Evolutionary conservation across 2,888 invertebrate species (phyloP).

Genomic region (Hypsopygia costalis): DNA sequence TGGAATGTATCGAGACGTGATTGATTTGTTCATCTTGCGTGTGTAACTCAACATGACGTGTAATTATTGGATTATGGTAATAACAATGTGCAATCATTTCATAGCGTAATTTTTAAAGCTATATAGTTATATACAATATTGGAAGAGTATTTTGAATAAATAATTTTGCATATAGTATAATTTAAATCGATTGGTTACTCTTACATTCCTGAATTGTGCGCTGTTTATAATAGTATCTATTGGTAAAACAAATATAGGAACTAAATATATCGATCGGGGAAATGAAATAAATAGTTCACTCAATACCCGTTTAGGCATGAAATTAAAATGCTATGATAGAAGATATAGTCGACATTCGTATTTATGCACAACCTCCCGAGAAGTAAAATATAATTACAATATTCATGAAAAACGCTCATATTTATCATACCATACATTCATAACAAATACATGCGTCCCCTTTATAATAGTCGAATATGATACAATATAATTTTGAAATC

Average conservation of each 20-base stretch:
- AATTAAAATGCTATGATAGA: background rate
- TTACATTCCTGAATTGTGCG: constrained; percentile 41
- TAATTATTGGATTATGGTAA: constrained; percentile 28
- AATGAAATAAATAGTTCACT: too few relatives aligned
- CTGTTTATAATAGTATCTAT: constrained; percentile 27
- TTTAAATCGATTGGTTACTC: background rate
- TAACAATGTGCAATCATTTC: constrained; percentile 31
- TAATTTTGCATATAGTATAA: constrained; percentile 22
- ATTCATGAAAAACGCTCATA: constrained; percentile 50
- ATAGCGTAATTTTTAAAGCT: constrained; percentile 31
- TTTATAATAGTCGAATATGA: constrained; percentile 50
- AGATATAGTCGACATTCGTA: constrained; percentile 32
- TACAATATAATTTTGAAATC: constrained; percentile 74
- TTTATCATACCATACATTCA: constrained; percentile 41
- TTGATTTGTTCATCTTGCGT: background rate
- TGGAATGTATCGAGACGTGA: constrained; percentile 2
- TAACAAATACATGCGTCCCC: constrained; percentile 30
- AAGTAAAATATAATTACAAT: constrained; percentile 56
- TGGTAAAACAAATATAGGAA: constrained; percentile 41
- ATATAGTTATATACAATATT: constrained; percentile 32
- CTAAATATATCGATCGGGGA: constrained; percentile 29
- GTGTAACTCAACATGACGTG: background rate
- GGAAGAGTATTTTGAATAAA: constrained; percentile 34
- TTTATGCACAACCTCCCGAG: constrained; percentile 64
- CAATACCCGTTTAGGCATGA: background rate